Base-by-base conservation (phyloP, 2,797 vertebrate species). In the Pteronotus mesoamericanus region DNA sequence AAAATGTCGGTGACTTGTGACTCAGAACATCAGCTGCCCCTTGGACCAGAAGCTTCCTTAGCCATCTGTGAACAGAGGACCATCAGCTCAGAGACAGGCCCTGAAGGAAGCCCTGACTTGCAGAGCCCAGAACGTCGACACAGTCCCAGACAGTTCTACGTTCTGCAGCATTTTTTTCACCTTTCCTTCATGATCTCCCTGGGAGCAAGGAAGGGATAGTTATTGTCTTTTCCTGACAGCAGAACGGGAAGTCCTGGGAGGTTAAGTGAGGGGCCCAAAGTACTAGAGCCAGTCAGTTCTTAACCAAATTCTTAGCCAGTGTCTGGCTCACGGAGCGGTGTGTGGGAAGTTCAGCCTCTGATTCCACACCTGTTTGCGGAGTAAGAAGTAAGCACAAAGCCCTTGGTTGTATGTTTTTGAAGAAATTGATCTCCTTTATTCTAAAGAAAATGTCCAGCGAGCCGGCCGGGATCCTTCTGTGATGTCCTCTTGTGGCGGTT, bases 251-350 rank as follows among this genome's bases (percentile, higher is more conserved):
- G 39, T 71, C 21, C 74, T 88, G 46, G 34, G 78, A 91, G 53
- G 74, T 84, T 80, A 95, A 89, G 18, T 86, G 61, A 92, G 57
- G 55, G 86, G 46, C 88, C 68, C 55, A 78, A 51, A 57, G 46
- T 26, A 46, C 21, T 9, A 6, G 37, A 83, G 34, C 9, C n/a
- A 21, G 9, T 46, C 14, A 2, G 3, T 74, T 94, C 88, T 95
- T 96, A 92, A 91, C 46, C 57, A 55, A 53, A 83, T 95, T 64
- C 59, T 83, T 91, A 95, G 93, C 48, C 71, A 66, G 24, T 61
- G 29, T 91, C 68, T n/a, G 18, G 2, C n/a, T 93, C 59, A 37
- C 22, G 79, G 18, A 16, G 42, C 6, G 75, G 16, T 37, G 22
- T 9, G 39, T 24, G 72, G 64, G 79, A 72, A 57, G 44, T 34